Evolutionary conservation across 1,140 invertebrate genomes (phyloP), one percentile per base, ranked within the genome.

Genomic region (Ridgeia piscesae): DNA sequence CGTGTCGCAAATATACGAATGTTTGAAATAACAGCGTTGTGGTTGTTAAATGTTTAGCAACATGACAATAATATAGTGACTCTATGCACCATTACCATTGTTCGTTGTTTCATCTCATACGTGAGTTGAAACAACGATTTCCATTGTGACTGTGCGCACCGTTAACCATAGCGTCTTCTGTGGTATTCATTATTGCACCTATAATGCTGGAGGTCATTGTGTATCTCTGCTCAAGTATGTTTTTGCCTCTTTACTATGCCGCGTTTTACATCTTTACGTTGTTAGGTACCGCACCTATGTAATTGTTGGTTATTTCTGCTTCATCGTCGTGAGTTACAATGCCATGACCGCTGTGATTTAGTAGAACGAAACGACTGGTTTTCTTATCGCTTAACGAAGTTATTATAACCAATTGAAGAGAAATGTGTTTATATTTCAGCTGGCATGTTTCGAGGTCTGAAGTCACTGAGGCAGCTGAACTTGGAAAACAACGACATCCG

Each of bases 371-470:
- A 77, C 58, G 11, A 42, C 42, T 42, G 42, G 42, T 42, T 42
- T 42, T 42, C 42, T 42, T 42, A 11, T 11, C 42, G 42, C 42
- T 4, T 42, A 6, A 42, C 42, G 42, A 42, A 42, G 42, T 42
- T 42, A 42, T n/a, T n/a, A n/a, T n/a, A n/a, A n/a, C n/a, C 48
- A 50, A 50, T 11, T 50, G 21, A 11, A 21, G 8, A 77, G 58
- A 77, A 77, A 77, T 77, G 58, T 2, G 4, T 21, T 77, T 77
- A 77, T 77, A 77, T 77, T 77, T 77, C 58, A 77, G 58, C 58
- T 17, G 58, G 17, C 58, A 93, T 93, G 92, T 91, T 93, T 48
- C 35, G 88, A n/a, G 92, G 92, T 34, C 48, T 93, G 92, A 58
- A 27, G 35, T 77, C 35, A 34, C 91, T 91, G 34, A 77, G 91